Evolutionary conservation across 1,140 invertebrate genomes (phyloP).

Genomic region (Dolichoris vasculosae): DNA sequence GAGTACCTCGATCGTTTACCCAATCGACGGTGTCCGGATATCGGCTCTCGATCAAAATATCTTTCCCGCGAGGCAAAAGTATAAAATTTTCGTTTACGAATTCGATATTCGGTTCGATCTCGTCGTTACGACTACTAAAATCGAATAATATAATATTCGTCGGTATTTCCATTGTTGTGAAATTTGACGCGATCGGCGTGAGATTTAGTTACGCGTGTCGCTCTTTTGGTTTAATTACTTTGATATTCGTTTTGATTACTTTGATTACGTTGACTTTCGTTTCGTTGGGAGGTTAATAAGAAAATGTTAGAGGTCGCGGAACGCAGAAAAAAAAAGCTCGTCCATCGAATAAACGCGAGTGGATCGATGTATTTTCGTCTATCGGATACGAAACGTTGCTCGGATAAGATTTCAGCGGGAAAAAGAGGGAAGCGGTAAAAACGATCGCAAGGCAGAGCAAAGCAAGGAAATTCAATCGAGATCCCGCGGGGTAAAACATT

Average conservation of each 20-base stretch:
- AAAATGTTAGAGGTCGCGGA: neutral
- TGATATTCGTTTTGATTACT: neutral
- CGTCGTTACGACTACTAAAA: neutral
- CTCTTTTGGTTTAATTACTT: too few relatives aligned
- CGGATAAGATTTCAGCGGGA: slow-evolving; percentile 24
- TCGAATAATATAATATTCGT: too few relatives aligned
- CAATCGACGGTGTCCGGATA: too few relatives aligned
- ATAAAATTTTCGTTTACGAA: neutral
- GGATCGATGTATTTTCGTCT: neutral
- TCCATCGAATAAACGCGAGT: neutral
- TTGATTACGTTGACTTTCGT: neutral
- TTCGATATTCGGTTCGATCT: neutral
- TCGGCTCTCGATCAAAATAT: neutral
- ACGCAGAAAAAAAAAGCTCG: neutral
- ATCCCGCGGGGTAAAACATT: neutral
- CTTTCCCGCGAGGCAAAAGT: neutral
- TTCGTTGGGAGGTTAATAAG: neutral
- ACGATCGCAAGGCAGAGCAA: slow-evolving; percentile 61
- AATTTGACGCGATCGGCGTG: too few relatives aligned
- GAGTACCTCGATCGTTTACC: neutral
- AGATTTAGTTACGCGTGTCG: too few relatives aligned
- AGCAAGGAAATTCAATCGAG: slow-evolving; percentile 2
- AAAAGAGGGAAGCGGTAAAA: slow-evolving; percentile 47
- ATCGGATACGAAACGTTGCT: neutral
- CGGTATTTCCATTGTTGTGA: too few relatives aligned